Percentiles rank a stretch among this genome's conserved stretches.
Conservation (phyloP, 2,113 vertebrate genomes). For the Grantiella picta region DNA sequence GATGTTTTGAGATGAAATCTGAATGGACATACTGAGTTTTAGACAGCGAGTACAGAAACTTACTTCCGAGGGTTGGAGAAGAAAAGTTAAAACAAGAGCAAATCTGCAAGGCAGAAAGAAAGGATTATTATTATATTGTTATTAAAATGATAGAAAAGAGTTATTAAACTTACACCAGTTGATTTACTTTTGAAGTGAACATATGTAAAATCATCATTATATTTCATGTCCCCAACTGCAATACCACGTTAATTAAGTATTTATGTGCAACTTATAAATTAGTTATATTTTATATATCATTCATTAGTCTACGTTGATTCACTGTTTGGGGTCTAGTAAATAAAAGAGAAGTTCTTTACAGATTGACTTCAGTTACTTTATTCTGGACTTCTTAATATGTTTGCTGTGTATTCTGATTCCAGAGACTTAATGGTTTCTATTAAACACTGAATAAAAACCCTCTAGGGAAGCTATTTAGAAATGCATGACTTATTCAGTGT, state of each 20-base stretch:
- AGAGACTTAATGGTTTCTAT: slow-evolving; percentile 48
- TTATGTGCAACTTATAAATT: background rate
- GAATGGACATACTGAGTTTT: background rate
- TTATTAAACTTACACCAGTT: background rate
- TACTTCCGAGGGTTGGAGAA: background rate
- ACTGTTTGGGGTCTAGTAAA: background rate
- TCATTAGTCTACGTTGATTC: background rate
- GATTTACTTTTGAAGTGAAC: background rate
- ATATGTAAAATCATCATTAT: background rate
- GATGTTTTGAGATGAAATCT: slow-evolving; percentile 1
- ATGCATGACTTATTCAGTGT: slow-evolving; percentile 58
- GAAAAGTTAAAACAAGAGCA: background rate
- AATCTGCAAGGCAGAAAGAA: background rate
- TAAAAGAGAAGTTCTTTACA: background rate
- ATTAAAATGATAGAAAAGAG: background rate
- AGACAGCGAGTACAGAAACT: background rate
- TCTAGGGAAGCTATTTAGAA: slow-evolving; percentile 46
- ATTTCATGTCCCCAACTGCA: background rate
- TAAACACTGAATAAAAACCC: slow-evolving; percentile 50
- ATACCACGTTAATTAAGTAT: background rate
- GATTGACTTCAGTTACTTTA: background rate
- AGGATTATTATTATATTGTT: background rate
- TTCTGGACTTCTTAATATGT: background rate
- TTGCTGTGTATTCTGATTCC: background rate
- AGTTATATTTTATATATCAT: background rate